Base-by-base conservation (phyloP, 2,797 vertebrate species). In the Loriculus beryllinus region DNA sequence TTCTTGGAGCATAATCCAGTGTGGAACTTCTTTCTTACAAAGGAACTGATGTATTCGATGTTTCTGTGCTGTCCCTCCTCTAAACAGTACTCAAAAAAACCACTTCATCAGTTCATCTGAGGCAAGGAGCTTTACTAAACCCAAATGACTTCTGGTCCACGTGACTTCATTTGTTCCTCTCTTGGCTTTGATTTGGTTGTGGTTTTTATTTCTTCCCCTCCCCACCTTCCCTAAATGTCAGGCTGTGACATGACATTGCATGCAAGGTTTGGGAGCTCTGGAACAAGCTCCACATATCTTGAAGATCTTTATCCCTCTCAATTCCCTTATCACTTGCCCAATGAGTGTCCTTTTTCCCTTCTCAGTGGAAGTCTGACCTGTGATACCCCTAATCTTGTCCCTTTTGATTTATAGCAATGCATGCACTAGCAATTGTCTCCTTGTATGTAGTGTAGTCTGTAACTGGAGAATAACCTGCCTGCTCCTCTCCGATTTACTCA, bases 151-250 rank as follows among this genome's bases (percentile, higher is more conserved):
- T 64, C 93, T 92, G 93, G 96, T 97, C 97, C 97, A 97, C 96
- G 96, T 97, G 97, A 97, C 95, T 97, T 97, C 97, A 97, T 97
- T 96, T 93, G 96, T 97, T 97, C 96, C 96, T 82, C 96, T 96
- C 97, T 97, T 97, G 97, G 96, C 88, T 88, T 91, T 95, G 65
- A 95, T 93, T 92, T 95, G 96, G 92, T 96, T 95, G 95, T 91
- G 91, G 62, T 84, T 94, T 86, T 93, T 90, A 88, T 86, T 92
- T 95, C 95, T 97, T 97, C 92, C 96, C 90, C 89, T 96, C 92
- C 95, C 96, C 95, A 94, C 92, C 92, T 97, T 97, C 96, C 95
- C 96, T 92, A 71, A 95, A 80, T 94, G 97, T 94, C 95, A 94
- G 68, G 92, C 95, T 97, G 95, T 97, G 96, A 91, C 79, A 67